A percentile compares a stretch with the other conserved stretches of the same genome.
Evolutionary conservation across 2,113 vertebrate genomes (phyloP).

Genomic region (Antennarius striatus): DNA sequence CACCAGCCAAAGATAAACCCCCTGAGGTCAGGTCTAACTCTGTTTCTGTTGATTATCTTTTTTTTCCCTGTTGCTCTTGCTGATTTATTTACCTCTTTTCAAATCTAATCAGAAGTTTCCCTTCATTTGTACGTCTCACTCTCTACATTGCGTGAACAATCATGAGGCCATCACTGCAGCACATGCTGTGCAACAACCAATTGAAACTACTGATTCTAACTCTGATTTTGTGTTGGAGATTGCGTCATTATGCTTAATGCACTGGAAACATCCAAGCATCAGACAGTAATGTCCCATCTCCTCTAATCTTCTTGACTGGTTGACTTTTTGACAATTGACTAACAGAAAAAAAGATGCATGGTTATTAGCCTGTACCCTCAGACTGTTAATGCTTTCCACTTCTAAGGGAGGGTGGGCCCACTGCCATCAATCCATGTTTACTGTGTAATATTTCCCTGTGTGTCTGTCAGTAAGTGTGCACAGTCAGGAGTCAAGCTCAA

Average conservation of each 20-base stretch:
- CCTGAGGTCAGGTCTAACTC: constrained; percentile 43
- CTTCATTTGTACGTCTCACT: constrained; percentile 32
- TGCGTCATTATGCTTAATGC: constrained; percentile 59
- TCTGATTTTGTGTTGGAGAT: constrained; percentile 49
- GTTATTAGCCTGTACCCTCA: constrained; percentile 36
- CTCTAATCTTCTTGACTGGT: constrained; percentile 38
- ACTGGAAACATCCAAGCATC: constrained; percentile 40
- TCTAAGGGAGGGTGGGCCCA: constrained; percentile 8
- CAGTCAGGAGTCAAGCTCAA: constrained; percentile 34
- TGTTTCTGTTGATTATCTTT: constrained; percentile 41
- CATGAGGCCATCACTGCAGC: constrained; percentile 33
- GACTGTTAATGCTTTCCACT: constrained; percentile 16
- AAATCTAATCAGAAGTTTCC: constrained; percentile 29
- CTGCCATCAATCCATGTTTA: constrained; percentile 35
- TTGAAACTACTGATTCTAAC: constrained; percentile 51
- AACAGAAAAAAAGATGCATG: constrained; percentile 20
- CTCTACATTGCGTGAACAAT: constrained; percentile 19
- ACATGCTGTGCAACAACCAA: constrained; percentile 28
- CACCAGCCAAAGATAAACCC: constrained; percentile 28
- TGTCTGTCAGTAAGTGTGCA: constrained; percentile 18
- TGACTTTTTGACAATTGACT: constrained; percentile 48
- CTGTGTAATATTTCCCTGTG: constrained; percentile 21
- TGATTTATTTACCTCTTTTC: constrained; percentile 45
- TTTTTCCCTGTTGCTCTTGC: constrained; percentile 12
- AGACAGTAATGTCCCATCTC: constrained; percentile 45